phyloP scores from a whole-genome alignment of 30 jellyfish, hydroid and myxozoan species.

The Hydractinia echinata region DNA sequence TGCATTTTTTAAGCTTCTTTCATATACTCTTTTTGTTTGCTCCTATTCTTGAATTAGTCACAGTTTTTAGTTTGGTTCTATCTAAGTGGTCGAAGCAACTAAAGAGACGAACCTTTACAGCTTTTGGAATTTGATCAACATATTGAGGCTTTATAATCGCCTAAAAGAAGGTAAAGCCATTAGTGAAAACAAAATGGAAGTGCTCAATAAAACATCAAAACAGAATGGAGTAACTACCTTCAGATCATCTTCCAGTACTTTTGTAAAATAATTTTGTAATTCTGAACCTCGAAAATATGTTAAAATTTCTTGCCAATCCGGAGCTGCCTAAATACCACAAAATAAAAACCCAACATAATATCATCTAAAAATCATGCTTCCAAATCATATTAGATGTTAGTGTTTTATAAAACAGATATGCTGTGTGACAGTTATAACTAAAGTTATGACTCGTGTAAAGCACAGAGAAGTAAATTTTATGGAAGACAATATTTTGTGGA shows the following conservation, averaged over 20 bases:
- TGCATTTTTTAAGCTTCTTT: no score
- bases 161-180: conserved; percentile 30
- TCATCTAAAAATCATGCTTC: background rate
- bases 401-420: no score
- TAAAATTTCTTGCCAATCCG: conserved; percentile 95
- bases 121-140: conserved; percentile 97
- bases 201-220: background rate
- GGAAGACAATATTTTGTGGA: no score
- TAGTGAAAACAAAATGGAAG: background rate
- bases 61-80: no score
- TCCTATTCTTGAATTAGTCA: no score
- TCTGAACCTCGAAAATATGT: conserved; percentile 94
- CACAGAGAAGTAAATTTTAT: no score
- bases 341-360: background rate
- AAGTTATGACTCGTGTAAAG: background rate
- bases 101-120: conserved; percentile 58
- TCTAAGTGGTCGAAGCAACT: no score
- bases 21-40: no score
- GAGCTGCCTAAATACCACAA: conserved; percentile 66
- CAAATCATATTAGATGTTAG: no score
- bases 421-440: no score
- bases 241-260: conserved; percentile 85
- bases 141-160: conserved; percentile 95
- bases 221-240: conserved; percentile 38
- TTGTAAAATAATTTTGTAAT: conserved; percentile 89